Evolutionary conservation across 2,888 invertebrate genomes (phyloP).

Genomic region (Thalpophila matura): DNA sequence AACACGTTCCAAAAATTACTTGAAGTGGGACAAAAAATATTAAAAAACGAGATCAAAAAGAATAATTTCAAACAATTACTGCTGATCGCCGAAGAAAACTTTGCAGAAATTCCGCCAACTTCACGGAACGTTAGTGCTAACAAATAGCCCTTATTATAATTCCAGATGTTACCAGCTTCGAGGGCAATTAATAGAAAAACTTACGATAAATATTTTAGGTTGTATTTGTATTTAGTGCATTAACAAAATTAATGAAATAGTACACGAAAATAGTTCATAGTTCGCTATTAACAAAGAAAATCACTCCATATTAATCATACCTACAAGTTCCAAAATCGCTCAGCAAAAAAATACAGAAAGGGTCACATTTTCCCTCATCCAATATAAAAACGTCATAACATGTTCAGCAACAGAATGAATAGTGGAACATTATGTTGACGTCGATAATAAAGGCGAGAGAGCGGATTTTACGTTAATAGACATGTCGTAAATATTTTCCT

Average conservation of each 20-base stretch:
- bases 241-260: no score
- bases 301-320: no score
- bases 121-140: constrained; percentile 33
- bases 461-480: constrained; percentile 36
- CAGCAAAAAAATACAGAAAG: not conserved
- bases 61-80: constrained; percentile 18
- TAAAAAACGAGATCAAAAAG: constrained; percentile 5
- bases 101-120: constrained; percentile 33
- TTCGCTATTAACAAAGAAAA: not conserved
- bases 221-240: not conserved
- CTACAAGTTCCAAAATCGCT: not conserved
- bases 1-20: no score
- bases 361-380: not conserved
- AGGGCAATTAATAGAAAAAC: constrained; percentile 36
- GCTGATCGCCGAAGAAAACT: constrained; percentile 7
- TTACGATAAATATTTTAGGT: constrained; percentile 15
- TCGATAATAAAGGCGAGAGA: constrained; percentile 33
- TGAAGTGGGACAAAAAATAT: no score
- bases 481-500: constrained; percentile 54
- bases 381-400: constrained; percentile 12
- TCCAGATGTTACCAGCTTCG: constrained; percentile 24
- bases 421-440: constrained; percentile 28
- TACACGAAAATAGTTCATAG: no score
- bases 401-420: constrained; percentile 16
- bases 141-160: constrained; percentile 28